Conservation (phyloP, 1,140 invertebrate genomes). For the Pogonomyrmex barbatus region DNA sequence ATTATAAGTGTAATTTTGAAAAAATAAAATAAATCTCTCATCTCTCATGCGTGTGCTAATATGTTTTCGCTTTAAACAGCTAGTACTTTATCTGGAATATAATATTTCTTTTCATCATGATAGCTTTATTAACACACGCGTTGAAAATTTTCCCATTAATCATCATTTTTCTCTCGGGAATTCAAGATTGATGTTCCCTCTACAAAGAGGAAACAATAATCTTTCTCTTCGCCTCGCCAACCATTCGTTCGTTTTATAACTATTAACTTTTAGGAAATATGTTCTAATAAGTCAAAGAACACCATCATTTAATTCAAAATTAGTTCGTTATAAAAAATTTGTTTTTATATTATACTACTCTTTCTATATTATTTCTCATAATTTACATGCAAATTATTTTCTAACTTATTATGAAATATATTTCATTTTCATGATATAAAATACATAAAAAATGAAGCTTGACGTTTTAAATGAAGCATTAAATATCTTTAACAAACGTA, state of each 20-base stretch:
- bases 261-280: constrained; percentile 41
- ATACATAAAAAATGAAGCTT: neutral
- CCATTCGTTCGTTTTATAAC: constrained; percentile 63
- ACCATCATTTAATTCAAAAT: neutral
- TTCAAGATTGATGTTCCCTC: constrained; percentile 70
- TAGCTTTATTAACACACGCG: constrained; percentile 72
- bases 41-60: constrained; percentile 4
- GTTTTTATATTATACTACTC: neutral
- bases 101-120: constrained; percentile 74
- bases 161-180: constrained; percentile 72
- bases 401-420: neutral
- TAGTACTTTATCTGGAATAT: constrained; percentile 23
- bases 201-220: constrained; percentile 54
- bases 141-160: constrained; percentile 66
- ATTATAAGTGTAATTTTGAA: neutral
- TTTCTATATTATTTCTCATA: neutral
- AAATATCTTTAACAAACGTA: neutral
- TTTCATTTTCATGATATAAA: neutral
- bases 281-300: constrained; percentile 21
- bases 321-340: neutral
- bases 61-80: neutral
- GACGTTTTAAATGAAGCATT: neutral
- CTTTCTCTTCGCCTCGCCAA: constrained; percentile 44
- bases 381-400: neutral
- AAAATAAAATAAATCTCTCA: constrained; percentile 13